phyloP scores from a whole-genome alignment of 1,140 invertebrate species.

The Plodia interpunctella region DNA sequence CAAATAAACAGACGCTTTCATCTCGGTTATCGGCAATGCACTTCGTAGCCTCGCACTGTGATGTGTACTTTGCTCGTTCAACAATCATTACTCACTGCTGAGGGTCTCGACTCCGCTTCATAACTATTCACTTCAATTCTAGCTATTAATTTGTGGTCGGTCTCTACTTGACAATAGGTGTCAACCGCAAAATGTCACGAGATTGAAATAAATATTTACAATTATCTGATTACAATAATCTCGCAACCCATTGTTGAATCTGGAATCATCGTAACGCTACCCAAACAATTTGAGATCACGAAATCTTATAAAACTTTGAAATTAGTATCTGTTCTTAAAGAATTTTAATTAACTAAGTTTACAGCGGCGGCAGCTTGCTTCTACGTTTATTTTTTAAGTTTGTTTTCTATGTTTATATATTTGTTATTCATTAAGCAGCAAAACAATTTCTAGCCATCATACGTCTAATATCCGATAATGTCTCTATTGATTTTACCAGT shows the following conservation, averaged over 20 bases:
- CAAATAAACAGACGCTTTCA: constrained; percentile 74
- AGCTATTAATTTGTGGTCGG: constrained; percentile 18
- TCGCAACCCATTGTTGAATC: no score
- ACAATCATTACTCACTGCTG: constrained; percentile 41
- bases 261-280: neutral
- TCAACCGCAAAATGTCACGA: neutral
- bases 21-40: constrained; percentile 72
- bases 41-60: constrained; percentile 68
- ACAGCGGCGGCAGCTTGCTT: neutral
- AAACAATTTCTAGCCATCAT: constrained; percentile 50
- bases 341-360: constrained; percentile 10
- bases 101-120: constrained; percentile 55
- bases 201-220: constrained; percentile 14
- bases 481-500: constrained; percentile 63
- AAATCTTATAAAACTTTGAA: constrained; percentile 2
- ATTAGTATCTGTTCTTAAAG: constrained; percentile 3
- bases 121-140: constrained; percentile 38
- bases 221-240: constrained; percentile 13
- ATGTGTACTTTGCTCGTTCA: constrained; percentile 52
- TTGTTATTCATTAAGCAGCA: constrained; percentile 46
- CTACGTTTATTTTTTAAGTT: neutral
- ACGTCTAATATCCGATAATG: constrained; percentile 53
- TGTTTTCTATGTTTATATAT: constrained; percentile 17
- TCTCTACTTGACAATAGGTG: neutral
- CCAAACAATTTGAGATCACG: constrained; percentile 5